Evolutionary conservation across 2,888 invertebrate genomes (phyloP).

Genomic region (Caenorhabditis sulstoni): DNA sequence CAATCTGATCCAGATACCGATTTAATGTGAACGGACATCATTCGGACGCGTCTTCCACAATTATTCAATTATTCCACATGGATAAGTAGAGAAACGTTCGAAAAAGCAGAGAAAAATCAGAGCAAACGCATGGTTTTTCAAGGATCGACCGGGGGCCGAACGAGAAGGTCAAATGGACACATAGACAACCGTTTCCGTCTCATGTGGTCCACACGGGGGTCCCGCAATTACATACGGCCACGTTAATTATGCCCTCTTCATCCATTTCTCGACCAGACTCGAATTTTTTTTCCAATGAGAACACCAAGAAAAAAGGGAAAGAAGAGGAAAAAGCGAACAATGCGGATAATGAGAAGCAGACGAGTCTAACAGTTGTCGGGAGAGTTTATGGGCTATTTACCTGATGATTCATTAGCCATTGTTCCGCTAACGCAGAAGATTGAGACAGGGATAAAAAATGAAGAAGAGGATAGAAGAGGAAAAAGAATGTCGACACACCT

Average conservation of each 20-base stretch:
- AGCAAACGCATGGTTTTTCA: conserved; percentile 8
- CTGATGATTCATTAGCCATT: conserved; percentile 44
- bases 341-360: conserved; percentile 1
- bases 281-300: background rate
- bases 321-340: background rate
- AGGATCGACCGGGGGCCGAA: conserved; percentile 1
- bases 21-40: conserved; percentile 34
- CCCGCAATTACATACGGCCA: background rate
- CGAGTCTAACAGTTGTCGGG: conserved; percentile 7
- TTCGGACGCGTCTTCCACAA: conserved; percentile 18
- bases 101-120: conserved; percentile 28
- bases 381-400: conserved; percentile 18
- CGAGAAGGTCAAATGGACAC: conserved; percentile 18
- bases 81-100: conserved; percentile 15
- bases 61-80: conserved; percentile 57
- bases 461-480: background rate
- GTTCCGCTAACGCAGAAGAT: conserved; percentile 30
- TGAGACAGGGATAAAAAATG: conserved; percentile 5
- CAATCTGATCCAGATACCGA: conserved; percentile 36
- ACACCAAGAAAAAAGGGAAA: background rate
- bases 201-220: background rate
- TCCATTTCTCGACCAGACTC: background rate
- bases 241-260: background rate
- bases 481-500: conserved; percentile 1
- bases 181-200: background rate